phyloP scores from a whole-genome alignment of 1,140 invertebrate species.

The Plutomurus gul region DNA sequence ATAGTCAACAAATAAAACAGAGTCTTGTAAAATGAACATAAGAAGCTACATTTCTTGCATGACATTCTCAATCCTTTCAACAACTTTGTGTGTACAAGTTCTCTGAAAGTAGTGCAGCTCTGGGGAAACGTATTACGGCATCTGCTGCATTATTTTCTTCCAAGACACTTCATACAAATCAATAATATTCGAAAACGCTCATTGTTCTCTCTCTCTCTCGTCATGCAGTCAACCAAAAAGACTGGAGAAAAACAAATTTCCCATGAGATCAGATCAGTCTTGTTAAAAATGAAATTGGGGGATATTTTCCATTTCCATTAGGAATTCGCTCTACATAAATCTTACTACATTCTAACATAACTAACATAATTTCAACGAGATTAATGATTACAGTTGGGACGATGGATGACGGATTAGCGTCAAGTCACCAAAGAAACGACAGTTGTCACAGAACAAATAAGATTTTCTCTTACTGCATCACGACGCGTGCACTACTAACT shows the following conservation, averaged over 20 bases:
- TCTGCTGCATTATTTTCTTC: no score
- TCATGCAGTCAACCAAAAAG: no score
- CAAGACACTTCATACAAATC: no score
- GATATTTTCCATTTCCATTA: constrained; percentile 12
- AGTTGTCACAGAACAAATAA: constrained; percentile 26
- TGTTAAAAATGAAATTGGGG: constrained; percentile 13
- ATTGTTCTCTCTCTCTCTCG: not conserved
- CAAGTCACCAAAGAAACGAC: not conserved
- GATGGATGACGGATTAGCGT: constrained; percentile 28
- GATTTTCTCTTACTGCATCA: constrained; percentile 12
- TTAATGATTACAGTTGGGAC: constrained; percentile 18
- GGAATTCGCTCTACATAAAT: constrained; percentile 12
- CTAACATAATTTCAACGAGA: constrained; percentile 11
- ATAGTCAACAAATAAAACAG: no score
- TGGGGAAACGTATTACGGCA: no score
- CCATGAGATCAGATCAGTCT: constrained; percentile 10
- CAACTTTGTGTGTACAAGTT: no score
- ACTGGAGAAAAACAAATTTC: not conserved
- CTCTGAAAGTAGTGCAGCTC: no score
- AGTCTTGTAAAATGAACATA: no score
- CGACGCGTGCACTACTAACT: not conserved
- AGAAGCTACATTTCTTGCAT: no score
- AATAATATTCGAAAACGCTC: no score
- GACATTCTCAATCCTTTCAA: no score
- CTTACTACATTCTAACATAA: no score